Evolutionary conservation across 2,888 invertebrate species (phyloP).

Genomic region (Scaptomyza tumidula): DNA sequence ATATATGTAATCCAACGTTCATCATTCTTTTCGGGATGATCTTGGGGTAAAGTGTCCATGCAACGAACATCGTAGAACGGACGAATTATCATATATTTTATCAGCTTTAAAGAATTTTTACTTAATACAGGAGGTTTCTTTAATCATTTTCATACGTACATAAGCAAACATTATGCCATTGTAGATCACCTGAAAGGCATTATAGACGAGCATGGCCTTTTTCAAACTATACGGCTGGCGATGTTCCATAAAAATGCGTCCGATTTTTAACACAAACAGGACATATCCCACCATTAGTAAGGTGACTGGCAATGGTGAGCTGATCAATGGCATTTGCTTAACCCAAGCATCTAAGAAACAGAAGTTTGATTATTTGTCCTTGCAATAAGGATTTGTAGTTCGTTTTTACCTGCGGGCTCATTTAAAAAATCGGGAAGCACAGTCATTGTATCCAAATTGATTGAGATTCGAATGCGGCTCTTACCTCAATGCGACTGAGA

Average conservation of each 20-base stretch:
- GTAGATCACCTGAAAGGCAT: constrained; percentile 92
- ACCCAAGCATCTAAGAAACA: constrained; percentile 36
- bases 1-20: constrained; percentile 55
- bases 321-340: constrained; percentile 86
- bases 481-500: constrained; percentile 1
- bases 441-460: background rate
- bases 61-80: constrained; percentile 21
- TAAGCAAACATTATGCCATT: constrained; percentile 86
- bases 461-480: background rate
- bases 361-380: background rate
- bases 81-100: background rate
- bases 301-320: constrained; percentile 88
- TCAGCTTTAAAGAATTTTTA: background rate
- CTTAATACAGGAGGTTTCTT: background rate
- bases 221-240: constrained; percentile 90
- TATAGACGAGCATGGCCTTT: constrained; percentile 90
- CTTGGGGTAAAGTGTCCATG: constrained; percentile 8
- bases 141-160: constrained; percentile 55
- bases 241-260: constrained; percentile 90
- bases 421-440: constrained; percentile 1
- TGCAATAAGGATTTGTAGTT: background rate
- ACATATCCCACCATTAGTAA: constrained; percentile 88
- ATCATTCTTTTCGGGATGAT: background rate
- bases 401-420: constrained; percentile 3
- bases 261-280: constrained; percentile 90